phyloP scores from a whole-genome alignment of 2,797 vertebrate genomes.

The Bucorvus abyssinicus region DNA sequence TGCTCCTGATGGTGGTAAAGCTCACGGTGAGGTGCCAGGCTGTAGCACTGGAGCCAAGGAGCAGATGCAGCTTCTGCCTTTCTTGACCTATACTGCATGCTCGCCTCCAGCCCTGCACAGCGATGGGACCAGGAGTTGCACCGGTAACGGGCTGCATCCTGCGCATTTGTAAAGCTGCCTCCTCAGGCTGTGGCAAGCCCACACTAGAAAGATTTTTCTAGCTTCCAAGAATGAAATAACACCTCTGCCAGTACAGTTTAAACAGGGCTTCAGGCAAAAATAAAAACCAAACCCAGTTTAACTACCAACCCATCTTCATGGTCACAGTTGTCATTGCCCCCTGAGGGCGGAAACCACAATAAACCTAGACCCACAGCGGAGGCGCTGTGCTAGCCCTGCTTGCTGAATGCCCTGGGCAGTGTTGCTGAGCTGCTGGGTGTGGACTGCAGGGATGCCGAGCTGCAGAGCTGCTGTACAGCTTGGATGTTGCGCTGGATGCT shows the following conservation, averaged over 20 bases:
- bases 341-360: background rate
- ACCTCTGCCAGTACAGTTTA: background rate
- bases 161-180: background rate
- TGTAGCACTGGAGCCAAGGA: background rate
- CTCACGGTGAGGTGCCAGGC: background rate
- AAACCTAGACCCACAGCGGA: background rate
- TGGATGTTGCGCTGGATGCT: background rate
- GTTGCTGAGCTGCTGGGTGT: background rate
- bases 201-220: background rate
- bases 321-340: background rate
- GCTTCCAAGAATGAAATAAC: background rate
- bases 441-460: background rate
- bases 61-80: background rate
- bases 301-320: background rate
- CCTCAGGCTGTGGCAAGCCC: background rate
- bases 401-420: background rate
- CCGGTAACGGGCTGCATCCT: background rate
- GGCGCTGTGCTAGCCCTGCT: background rate
- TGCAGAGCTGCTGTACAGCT: background rate
- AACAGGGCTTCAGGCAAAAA: background rate
- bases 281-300: no score
- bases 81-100: background rate
- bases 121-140: fast-evolving
- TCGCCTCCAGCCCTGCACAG: background rate
- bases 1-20: background rate